Percentiles rank a stretch among this genome's conserved stretches.
Conservation (phyloP, 2,888 invertebrate species). For the Villa cingulata region DNA sequence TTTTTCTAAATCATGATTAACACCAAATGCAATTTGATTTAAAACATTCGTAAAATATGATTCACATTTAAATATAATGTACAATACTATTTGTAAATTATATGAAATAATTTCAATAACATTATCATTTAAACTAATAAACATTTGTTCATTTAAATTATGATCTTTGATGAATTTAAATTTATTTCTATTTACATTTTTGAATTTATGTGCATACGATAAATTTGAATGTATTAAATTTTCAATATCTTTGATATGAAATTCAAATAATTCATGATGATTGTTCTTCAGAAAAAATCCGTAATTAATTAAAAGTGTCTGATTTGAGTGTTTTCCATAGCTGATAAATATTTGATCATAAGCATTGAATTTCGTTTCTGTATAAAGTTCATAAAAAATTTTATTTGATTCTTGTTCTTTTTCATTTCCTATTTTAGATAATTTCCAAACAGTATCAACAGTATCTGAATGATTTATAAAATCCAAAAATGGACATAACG, state of each 20-base stretch:
- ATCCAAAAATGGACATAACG: constrained; percentile 77
- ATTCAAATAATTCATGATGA: constrained; percentile 50
- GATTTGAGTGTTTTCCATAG: constrained; percentile 72
- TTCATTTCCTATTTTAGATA: constrained; percentile 17
- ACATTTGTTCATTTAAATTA: constrained; percentile 46
- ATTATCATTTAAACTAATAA: constrained; percentile 47
- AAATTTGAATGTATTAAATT: constrained; percentile 28
- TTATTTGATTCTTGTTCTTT: constrained; percentile 11
- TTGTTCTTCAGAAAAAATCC: constrained; percentile 66
- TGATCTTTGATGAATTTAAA: constrained; percentile 50
- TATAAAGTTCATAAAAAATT: constrained; percentile 6
- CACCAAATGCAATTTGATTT: constrained; percentile 33
- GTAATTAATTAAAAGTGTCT: constrained; percentile 71
- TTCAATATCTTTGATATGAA: constrained; percentile 43
- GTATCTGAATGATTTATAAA: constrained; percentile 71
- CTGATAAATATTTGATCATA: constrained; percentile 74
- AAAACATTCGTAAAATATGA: constrained; percentile 29
- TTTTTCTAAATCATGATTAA: constrained; percentile 18
- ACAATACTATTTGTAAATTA: constrained; percentile 39
- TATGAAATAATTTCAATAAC: constrained; percentile 50
- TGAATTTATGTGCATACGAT: background rate
- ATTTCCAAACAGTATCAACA: constrained; percentile 41
- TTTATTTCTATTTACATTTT: constrained; percentile 37
- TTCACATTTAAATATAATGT: constrained; percentile 28
- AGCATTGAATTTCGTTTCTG: constrained; percentile 36